Evolutionary conservation across 2,113 vertebrate genomes (phyloP).

Genomic region (Chaetodon trifascialis): DNA sequence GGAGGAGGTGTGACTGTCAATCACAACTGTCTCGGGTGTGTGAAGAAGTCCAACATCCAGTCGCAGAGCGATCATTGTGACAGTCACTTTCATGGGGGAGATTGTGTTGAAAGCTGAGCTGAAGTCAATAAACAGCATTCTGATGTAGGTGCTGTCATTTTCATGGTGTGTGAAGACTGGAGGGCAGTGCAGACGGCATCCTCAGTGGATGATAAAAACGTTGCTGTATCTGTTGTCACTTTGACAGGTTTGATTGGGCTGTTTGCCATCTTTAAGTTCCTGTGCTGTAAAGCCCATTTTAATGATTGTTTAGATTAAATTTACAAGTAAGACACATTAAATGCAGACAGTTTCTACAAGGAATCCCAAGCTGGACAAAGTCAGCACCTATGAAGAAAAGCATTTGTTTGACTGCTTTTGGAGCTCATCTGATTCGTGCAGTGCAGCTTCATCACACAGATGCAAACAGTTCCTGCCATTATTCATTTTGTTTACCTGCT

Average conservation of each 20-base stretch:
- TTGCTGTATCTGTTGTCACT: background rate
- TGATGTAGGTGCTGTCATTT: background rate
- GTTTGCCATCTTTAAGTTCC: background rate
- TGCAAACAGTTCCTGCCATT: background rate
- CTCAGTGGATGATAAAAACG: background rate
- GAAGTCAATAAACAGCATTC: background rate
- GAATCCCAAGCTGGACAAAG: background rate
- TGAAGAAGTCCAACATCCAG: background rate
- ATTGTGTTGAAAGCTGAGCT: background rate
- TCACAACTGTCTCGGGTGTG: background rate
- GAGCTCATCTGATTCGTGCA: too few species aligned
- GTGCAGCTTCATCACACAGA: background rate
- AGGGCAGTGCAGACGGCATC: background rate
- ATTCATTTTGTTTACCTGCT: too few species aligned
- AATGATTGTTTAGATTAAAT: background rate
- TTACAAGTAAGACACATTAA: background rate
- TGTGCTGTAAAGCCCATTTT: background rate
- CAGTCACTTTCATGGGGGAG: background rate
- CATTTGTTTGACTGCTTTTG: background rate
- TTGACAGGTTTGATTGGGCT: background rate
- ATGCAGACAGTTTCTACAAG: background rate
- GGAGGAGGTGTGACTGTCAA: too few species aligned
- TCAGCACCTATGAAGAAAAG: too few species aligned
- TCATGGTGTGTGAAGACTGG: background rate
- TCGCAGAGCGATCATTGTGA: background rate